Evolutionary conservation across 1,140 invertebrate genomes (phyloP), one percentile per base, ranked within the genome.

Genomic region (Triops cancriformis): DNA sequence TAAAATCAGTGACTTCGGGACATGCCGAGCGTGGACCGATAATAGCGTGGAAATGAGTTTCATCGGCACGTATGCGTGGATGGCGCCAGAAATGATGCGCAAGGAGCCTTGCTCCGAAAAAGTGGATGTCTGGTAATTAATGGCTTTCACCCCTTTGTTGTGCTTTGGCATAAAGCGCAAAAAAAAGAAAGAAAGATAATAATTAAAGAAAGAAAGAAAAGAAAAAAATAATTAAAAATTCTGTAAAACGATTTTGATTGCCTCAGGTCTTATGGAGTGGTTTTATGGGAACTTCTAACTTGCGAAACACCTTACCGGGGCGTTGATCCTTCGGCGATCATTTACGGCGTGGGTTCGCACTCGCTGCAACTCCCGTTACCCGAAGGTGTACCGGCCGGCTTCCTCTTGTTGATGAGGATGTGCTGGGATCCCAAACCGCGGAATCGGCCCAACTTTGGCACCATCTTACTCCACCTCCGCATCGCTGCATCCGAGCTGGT

Each of bases 1-100:
- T 0, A 99, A 99, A 87, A 98, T 99, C 72, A 97, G 94, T 80
- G 97, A 99, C 86, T 99, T 99, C 87, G 98, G 97, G 18, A 98
- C 96, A 1, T 94, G 94, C 83, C 89, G 94, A 80, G 94, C 96
- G 80, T 97, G 93, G 93, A 96, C 96, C 84, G 92, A 96, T 83
- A 95, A 95, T 78, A 97, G 95, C 83, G 95, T 94, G 26, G 94
- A 94, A 83, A 99, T 99, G 96, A 97, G 93, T 80, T 98, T 99
- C 86, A 95, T 95, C 26, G 95, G 95, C 75, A 99, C 97, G 0
- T 95, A 98, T 1, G 94, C 95, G 0, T 99, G 97, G 97, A 99
- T 99, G 97, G 97, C 97, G 0, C 98, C 98, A 0, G 98, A 99
- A 87, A 93, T 98, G 10, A 99, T 99, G 79, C 89, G 96, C 75